These are phyloP conservation scores for Sussaba pulchella DNA, from an alignment of 2,888 invertebrate species.

Conservation along the genomic window DNA sequence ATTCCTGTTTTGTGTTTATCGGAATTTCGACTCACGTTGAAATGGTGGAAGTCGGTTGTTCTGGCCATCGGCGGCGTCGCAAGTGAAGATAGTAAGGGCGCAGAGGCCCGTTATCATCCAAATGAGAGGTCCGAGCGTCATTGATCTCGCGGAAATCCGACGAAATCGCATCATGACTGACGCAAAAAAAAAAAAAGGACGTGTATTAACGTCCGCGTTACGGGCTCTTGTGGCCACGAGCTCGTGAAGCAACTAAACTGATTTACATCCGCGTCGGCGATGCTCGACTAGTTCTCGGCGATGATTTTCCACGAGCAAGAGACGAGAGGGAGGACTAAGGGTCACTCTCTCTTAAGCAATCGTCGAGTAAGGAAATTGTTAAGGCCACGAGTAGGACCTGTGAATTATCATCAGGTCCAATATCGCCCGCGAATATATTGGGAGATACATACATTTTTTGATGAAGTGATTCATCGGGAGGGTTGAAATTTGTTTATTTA, in stretches of 20 bases:
- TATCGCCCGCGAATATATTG: too few species aligned
- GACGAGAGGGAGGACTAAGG: conserved; percentile 27
- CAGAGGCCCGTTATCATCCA: conserved; percentile 32
- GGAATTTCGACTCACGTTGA: conserved; percentile 23
- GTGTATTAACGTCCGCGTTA: not conserved
- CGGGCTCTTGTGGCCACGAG: conserved; percentile 23
- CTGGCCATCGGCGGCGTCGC: conserved; percentile 29
- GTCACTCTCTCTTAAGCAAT: conserved; percentile 45
- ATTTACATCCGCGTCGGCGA: conserved; percentile 17
- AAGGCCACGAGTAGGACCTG: conserved; percentile 55
- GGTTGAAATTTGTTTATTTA: too few species aligned
- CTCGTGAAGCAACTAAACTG: conserved; percentile 44
- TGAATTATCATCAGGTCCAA: conserved; percentile 47
- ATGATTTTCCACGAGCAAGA: conserved; percentile 25
- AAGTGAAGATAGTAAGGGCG: conserved; percentile 22
- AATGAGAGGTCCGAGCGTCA: not conserved
- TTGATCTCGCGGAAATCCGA: conserved; percentile 1
- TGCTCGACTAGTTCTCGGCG: too few species aligned
- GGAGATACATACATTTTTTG: too few species aligned
- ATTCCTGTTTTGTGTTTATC: not conserved
- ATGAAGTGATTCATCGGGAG: too few species aligned
- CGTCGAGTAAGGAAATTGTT: conserved; percentile 55
- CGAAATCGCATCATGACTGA: conserved; percentile 15
- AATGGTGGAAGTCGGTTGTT: not conserved
- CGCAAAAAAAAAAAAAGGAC: too few species aligned